Percentiles rank a stretch among this genome's conserved stretches.
phyloP scores from a whole-genome alignment of 2,113 vertebrate species.

The Phoxinus phoxinus region DNA sequence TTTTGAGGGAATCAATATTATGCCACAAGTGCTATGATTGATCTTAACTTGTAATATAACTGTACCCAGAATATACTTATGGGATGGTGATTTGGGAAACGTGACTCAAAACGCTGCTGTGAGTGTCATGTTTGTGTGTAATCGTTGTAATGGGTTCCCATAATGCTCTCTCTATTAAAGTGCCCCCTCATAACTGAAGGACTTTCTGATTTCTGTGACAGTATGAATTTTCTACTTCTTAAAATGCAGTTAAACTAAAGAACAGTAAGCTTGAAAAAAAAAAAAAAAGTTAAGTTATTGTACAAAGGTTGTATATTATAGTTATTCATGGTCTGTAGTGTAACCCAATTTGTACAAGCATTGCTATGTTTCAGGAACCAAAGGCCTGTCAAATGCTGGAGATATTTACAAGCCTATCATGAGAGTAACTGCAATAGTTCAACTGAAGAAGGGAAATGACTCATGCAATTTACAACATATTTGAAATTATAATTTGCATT shows the following conservation, averaged over 20 bases:
- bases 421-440: slow-evolving; percentile 36
- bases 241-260: slow-evolving; percentile 20
- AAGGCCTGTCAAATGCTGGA: slow-evolving; percentile 44
- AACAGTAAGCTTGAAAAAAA: background rate
- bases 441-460: slow-evolving; percentile 10
- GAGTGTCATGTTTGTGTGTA: slow-evolving; percentile 21
- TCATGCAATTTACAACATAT: background rate
- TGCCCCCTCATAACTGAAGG: slow-evolving; percentile 39
- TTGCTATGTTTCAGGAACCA: slow-evolving; percentile 42
- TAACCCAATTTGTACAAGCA: slow-evolving; percentile 27
- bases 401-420: slow-evolving; percentile 38
- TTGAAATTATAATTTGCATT: slow-evolving; percentile 57
- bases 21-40: background rate
- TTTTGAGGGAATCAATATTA: background rate
- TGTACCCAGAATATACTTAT: background rate
- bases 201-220: background rate
- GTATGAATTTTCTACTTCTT: background rate
- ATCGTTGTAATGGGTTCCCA: background rate
- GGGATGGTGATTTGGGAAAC: background rate
- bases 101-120: background rate
- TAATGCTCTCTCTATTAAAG: slow-evolving; percentile 26
- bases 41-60: background rate
- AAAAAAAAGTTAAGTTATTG: background rate
- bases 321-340: slow-evolving; percentile 38
- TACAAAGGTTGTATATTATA: background rate